A percentile compares a stretch with the other conserved stretches of the same genome.
phyloP scores from a whole-genome alignment of 2,797 vertebrate genomes.

The Xenops minutus region DNA sequence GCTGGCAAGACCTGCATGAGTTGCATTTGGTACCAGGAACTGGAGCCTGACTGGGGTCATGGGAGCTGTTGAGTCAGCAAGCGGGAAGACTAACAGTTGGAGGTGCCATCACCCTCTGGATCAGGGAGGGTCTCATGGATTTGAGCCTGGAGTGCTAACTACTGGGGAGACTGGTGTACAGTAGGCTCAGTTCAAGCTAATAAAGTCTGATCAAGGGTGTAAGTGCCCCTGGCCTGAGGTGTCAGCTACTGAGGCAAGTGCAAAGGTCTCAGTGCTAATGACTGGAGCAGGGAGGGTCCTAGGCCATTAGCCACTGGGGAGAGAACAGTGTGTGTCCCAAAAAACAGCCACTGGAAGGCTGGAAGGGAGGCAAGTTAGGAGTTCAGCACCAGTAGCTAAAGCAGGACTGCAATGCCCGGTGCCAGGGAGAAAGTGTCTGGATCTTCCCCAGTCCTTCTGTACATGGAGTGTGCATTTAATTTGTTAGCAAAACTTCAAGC shows the following conservation, averaged over 20 bases:
- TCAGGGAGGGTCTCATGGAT: not conserved
- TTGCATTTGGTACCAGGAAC: not conserved
- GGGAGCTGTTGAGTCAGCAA: not conserved
- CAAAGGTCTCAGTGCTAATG: not conserved
- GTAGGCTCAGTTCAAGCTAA: not conserved
- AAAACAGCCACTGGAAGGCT: not conserved
- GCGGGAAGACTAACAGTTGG: not conserved
- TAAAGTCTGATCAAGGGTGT: not conserved
- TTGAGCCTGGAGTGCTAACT: not conserved
- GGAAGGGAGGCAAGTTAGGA: not conserved
- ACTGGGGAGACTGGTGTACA: not conserved
- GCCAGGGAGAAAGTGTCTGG: not conserved
- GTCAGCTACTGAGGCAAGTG: not conserved
- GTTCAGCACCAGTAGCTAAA: not conserved
- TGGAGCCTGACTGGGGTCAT: not conserved
- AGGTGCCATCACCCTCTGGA: not conserved
- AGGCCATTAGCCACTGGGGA: not conserved
- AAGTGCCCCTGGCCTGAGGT: not conserved
- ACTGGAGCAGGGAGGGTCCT: not conserved
- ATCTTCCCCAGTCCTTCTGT: not conserved
- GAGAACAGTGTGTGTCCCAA: not conserved
- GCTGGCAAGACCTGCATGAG: not conserved
- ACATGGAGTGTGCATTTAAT: not conserved
- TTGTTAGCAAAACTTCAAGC: fast-evolving
- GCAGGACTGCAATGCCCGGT: not conserved